Conservation (phyloP, 2,113 vertebrate genomes). For the Caretta caretta region DNA sequence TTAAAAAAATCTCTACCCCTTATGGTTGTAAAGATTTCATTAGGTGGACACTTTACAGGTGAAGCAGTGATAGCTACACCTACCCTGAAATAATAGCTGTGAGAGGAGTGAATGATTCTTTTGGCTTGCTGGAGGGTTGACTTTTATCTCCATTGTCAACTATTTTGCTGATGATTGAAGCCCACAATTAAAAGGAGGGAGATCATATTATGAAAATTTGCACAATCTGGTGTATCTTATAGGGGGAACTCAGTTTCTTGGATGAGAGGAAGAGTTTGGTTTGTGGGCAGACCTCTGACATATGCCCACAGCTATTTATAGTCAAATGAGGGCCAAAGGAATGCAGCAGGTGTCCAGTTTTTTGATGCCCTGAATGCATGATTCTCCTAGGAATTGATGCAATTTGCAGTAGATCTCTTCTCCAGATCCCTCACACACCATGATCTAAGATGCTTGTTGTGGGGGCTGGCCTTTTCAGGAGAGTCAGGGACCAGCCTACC, state of each 20-base stretch:
- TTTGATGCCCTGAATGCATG: rapidly evolving
- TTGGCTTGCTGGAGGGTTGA: neutral
- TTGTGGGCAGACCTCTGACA: neutral
- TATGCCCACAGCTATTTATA: neutral
- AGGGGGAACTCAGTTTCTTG: neutral
- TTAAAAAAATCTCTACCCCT: neutral
- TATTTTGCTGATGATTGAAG: rapidly evolving
- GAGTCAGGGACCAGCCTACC: too few relatives aligned
- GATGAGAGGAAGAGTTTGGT: neutral
- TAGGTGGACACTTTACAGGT: neutral
- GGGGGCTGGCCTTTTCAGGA: neutral
- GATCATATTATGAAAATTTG: rapidly evolving
- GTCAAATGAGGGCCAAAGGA: rapidly evolving
- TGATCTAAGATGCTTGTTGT: neutral
- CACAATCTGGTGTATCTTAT: rapidly evolving
- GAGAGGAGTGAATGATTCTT: too few relatives aligned
- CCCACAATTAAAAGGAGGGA: rapidly evolving
- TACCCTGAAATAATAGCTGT: neutral
- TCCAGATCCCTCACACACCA: neutral
- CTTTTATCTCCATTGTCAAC: neutral
- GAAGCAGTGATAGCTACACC: neutral
- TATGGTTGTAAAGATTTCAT: neutral
- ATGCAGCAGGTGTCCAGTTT: rapidly evolving
- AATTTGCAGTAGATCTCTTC: neutral
- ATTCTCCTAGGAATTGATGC: neutral